phyloP scores from a whole-genome alignment of 2,797 vertebrate genomes.

The Vipera latastei region DNA sequence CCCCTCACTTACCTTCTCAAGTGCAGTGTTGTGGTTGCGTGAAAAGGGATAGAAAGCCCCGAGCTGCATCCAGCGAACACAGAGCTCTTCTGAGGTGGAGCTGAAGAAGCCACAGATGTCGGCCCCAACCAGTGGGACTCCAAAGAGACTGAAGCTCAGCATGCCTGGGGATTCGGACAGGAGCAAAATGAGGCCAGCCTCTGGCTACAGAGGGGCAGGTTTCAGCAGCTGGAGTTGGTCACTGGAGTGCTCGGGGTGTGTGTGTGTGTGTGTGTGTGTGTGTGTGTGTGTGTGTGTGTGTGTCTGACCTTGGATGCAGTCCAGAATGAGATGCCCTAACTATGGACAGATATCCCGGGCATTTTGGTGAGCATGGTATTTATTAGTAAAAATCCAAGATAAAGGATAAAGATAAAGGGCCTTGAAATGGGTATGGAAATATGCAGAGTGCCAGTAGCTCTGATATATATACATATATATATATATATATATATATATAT shows the following conservation, averaged over 20 bases:
- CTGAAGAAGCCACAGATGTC: constrained; percentile 85
- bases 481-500: too few relatives aligned
- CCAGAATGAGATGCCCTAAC: neutral
- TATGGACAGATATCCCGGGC: neutral
- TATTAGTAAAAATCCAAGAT: neutral
- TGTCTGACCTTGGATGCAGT: too few relatives aligned
- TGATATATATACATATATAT: too few relatives aligned
- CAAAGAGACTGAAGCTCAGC: constrained; percentile 86
- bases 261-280: too few relatives aligned
- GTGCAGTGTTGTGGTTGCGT: constrained; percentile 83
- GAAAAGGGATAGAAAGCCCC: constrained; percentile 87
- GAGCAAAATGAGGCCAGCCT: neutral
- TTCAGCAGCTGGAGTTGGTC: too few relatives aligned
- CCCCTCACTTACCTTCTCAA: constrained; percentile 64
- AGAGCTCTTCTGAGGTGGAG: constrained; percentile 82
- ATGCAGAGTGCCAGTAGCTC: neutral
- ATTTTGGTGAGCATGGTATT: neutral
- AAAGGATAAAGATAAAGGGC: neutral
- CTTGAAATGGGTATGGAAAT: neutral
- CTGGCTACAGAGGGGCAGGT: too few relatives aligned
- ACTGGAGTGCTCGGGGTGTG: neutral
- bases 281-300: neutral
- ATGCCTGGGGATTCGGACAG: constrained; percentile 68
- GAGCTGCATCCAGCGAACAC: constrained; percentile 86
- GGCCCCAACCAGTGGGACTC: constrained; percentile 82